Percentiles rank a stretch among this genome's conserved stretches.
These are phyloP conservation scores for Dryas iulia DNA, from an alignment of 1,140 invertebrate genomes.

Conservation along the genomic window DNA sequence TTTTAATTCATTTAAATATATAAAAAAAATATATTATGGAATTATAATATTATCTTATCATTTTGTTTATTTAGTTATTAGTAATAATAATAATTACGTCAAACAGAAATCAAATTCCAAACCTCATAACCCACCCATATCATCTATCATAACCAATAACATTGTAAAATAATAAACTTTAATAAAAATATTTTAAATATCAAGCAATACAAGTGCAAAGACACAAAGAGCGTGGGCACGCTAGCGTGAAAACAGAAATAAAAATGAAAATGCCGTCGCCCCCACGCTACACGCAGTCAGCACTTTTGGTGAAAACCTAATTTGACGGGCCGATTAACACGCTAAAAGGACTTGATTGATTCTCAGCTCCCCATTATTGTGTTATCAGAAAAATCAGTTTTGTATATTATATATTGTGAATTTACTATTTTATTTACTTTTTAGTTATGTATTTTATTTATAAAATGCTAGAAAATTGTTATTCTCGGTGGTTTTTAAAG, in stretches of 20 bases:
- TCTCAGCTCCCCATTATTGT: slow-evolving; percentile 21
- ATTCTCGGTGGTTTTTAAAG: neutral
- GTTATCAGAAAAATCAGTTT: slow-evolving; percentile 1
- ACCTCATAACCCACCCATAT: neutral
- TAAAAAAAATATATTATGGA: too few species aligned
- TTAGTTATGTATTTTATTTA: neutral
- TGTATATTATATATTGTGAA: neutral
- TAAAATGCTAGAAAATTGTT: neutral
- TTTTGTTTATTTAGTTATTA: too few species aligned
- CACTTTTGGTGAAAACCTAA: slow-evolving; percentile 69
- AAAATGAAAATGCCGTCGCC: slow-evolving; percentile 49
- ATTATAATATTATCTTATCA: too few species aligned
- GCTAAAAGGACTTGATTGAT: slow-evolving; percentile 47
- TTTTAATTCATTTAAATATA: too few species aligned
- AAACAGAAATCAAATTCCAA: neutral
- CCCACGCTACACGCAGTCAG: slow-evolving; percentile 46
- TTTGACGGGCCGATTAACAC: slow-evolving; percentile 70
- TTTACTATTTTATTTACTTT: neutral
- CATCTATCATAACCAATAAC: neutral
- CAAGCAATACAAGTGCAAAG: slow-evolving; percentile 30
- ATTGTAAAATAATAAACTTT: neutral
- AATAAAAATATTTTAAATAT: slow-evolving; percentile 20
- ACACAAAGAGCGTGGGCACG: slow-evolving; percentile 37
- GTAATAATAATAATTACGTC: too few species aligned
- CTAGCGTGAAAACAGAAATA: slow-evolving; percentile 54